Conservation (phyloP, 2,888 invertebrate genomes). For the Electrophaes corylata region DNA sequence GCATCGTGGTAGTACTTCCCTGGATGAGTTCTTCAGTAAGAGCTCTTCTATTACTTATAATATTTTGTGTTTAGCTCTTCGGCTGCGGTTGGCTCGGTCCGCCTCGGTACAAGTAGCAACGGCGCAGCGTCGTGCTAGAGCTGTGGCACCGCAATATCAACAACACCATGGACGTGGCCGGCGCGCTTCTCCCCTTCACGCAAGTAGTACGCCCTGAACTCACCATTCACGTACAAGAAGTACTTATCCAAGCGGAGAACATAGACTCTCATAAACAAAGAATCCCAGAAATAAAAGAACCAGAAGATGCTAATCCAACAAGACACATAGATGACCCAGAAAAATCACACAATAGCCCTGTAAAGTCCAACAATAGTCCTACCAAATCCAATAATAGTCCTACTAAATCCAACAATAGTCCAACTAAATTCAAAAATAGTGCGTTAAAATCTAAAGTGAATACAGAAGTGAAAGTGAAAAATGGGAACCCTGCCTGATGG, state of each 20-base stretch:
- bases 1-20: too few relatives aligned
- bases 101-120: constrained; percentile 86
- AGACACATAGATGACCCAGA: constrained; percentile 16
- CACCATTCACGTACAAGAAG: constrained; percentile 75
- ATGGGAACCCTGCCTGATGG: constrained; percentile 69
- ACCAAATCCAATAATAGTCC: constrained; percentile 36
- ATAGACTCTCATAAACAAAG: constrained; percentile 48
- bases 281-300: constrained; percentile 74
- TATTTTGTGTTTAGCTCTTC: constrained; percentile 76
- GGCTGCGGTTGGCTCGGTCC: constrained; percentile 89
- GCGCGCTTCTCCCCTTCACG: constrained; percentile 76
- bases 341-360: constrained; percentile 29
- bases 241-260: constrained; percentile 68
- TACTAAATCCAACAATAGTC: constrained; percentile 37
- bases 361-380: constrained; percentile 6
- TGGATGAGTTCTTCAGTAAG: too few relatives aligned
- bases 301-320: constrained; percentile 45
- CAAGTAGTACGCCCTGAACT: constrained; percentile 76
- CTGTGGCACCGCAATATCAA: constrained; percentile 83
- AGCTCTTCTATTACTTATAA: too few relatives aligned
- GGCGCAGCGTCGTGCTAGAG: constrained; percentile 83
- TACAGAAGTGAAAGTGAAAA: constrained; percentile 46
- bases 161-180: constrained; percentile 82
- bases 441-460: constrained; percentile 44
- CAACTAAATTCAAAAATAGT: constrained; percentile 41